Evolutionary conservation across 2,888 invertebrate genomes (phyloP), one percentile per base, ranked within the genome.

Genomic region (Amphipoea lucens): DNA sequence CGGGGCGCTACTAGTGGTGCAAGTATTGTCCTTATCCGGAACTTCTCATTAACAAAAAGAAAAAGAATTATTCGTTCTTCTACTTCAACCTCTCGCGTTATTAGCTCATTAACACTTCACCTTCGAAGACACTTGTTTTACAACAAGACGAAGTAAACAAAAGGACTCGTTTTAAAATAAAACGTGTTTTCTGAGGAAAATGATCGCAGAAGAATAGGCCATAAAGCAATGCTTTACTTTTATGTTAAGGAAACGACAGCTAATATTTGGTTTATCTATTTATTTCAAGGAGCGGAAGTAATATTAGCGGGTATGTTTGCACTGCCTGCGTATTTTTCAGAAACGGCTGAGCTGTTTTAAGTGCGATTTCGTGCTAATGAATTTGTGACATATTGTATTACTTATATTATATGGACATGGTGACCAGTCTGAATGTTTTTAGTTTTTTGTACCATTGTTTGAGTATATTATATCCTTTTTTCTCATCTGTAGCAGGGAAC

Each of bases 331-430:
- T 66, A 36, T 76, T 84, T 81, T 81, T 81, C 42, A 40, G 85
- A 78, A 81, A 76, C 9, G 9, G 6, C 69, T 75, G 71, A 66
- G 69, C 74, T 63, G 29, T 60, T 76, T 72, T 81, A 66, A 51
- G 75, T 85, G 75, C 70, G 69, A 81, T 73, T 85, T 75, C 77
- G 54, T 81, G 85, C 85, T 78, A 85, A 85, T 72, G 54, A 81
- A 72, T 85, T 73, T 42, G 74, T 62, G 84, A 74, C 71, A 84
- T 71, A n/a, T n/a, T n/a, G 65, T 17, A 63, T 72, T 71, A 29
- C 60, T 74, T 74, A 36, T 73, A 68, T 51, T 74, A 68, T 75
- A 77, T 84, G 81, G 81, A 73, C 74, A 45, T 57, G 14, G 5
- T 66, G 45, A 54, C 54, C 4, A 36, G 36, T 69, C 40, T 62